Percentiles rank a stretch among this genome's conserved stretches.
Evolutionary conservation across 2,797 vertebrate genomes (phyloP).

Genomic region (Trichosurus vulpecula): DNA sequence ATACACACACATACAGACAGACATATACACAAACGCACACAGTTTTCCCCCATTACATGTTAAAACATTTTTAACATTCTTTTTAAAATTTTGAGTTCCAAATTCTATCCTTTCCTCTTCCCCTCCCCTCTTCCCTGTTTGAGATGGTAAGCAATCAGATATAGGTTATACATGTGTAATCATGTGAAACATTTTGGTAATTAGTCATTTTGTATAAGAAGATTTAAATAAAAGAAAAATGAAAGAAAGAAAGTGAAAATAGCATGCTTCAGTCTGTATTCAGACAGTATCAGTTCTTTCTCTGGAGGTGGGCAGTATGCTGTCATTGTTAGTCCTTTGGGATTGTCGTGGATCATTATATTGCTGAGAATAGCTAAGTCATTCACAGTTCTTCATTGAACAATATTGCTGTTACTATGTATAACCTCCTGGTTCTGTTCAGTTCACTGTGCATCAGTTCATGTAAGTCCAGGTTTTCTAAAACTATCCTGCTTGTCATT

Average conservation of each 20-base stretch:
- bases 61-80: neutral
- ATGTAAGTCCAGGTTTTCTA: neutral
- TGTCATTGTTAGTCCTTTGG: neutral
- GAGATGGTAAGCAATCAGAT: neutral
- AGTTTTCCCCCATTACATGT: neutral
- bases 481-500: neutral
- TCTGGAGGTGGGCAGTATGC: too few species aligned
- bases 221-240: neutral
- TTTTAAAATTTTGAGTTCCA: neutral
- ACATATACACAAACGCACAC: too few species aligned
- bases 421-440: neutral
- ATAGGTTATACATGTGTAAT: neutral
- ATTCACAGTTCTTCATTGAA: neutral
- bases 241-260: neutral
- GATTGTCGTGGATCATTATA: neutral
- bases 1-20: too few species aligned
- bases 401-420: neutral
- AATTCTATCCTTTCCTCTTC: neutral
- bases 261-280: neutral
- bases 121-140: too few species aligned
- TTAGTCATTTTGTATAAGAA: neutral
- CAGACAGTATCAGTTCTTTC: neutral
- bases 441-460: neutral
- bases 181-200: neutral
- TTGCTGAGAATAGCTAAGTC: neutral